Base-by-base conservation (phyloP, 1,140 invertebrate genomes). In the Bombus soroeensis region DNA sequence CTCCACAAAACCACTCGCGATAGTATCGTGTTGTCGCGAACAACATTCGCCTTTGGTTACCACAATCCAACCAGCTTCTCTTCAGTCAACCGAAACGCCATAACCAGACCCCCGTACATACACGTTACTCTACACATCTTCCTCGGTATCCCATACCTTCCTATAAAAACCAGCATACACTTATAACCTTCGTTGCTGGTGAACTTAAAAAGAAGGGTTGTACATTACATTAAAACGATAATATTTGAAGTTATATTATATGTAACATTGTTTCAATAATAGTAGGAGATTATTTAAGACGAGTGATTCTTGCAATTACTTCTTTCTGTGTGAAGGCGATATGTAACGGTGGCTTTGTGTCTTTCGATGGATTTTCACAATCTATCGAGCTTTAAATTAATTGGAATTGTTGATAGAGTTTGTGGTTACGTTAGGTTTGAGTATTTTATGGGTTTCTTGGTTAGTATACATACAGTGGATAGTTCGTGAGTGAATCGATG, bases 1-100 rank as follows among this genome's bases (percentile, higher is more conserved):
- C 53, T 75, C 57, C 66, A 81, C 80, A 76, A 86, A 83, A 86
- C 62, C 72, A 32, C 41, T 76, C 47, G 71, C 72, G 62, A 82
- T 70, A 37, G 71, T 86, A 41, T 85, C 34, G 78, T 81, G 57
- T 74, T 34, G 80, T 83, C 37, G 62, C 13, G 85, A 71, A 53
- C 28, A 71, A 71, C 43, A 32, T 43, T 72, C 41, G 39, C 53
- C 53, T 72, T 32, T n/a, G 62, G 72, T 86, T 86, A 83, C 64
- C 41, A 75, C 43, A 70, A 72, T 18, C 13, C 34, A 53, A 53
- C 34, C 66, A 72, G n/a, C 22, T 8, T 28, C 28, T 37, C 43
- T 39, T 64, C 53, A 41, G 53, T 76, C 47, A 59, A 18, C 25
- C 34, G 34, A 32, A 64, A 78, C 75, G 15, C 28, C 37, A 39